A percentile compares a stretch with the other conserved stretches of the same genome.
phyloP scores from a whole-genome alignment of 2,113 vertebrate genomes.

The Amphiprion percula region DNA sequence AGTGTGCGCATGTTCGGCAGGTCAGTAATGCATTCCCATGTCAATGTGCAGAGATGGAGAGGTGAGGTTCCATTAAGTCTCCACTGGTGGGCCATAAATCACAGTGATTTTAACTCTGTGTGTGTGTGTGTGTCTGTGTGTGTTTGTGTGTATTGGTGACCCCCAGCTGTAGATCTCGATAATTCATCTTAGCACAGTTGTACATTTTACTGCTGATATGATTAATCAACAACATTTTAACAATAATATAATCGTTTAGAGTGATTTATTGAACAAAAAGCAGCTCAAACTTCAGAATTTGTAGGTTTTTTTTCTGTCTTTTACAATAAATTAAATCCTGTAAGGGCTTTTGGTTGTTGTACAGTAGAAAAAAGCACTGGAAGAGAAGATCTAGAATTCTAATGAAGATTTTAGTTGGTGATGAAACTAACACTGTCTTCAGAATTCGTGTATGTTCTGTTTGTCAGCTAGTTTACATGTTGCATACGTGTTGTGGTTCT shows the following conservation, averaged over 20 bases:
- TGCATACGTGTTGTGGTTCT: background rate
- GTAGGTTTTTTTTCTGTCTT: background rate
- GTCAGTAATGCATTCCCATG: constrained; percentile 65
- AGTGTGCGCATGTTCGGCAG: constrained; percentile 17
- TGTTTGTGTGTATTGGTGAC: constrained; percentile 17
- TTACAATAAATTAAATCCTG: background rate
- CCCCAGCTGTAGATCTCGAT: constrained; percentile 7
- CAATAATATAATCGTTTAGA: background rate
- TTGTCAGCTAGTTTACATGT: background rate
- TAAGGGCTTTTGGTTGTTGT: background rate
- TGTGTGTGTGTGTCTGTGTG: constrained; percentile 28
- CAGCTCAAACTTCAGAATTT: background rate
- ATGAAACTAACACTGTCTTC: background rate
- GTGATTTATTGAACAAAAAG: constrained; percentile 14
- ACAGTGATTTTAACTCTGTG: constrained; percentile 58
- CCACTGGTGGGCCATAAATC: constrained; percentile 80
- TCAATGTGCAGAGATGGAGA: constrained; percentile 70
- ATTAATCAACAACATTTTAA: background rate
- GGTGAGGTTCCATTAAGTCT: constrained; percentile 80
- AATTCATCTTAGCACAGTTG: background rate
- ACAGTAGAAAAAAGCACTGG: background rate
- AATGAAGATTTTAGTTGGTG: background rate
- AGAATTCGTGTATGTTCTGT: background rate
- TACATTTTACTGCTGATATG: background rate
- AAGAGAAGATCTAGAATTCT: no score